Conservation (phyloP, 2,888 invertebrate genomes). For the Malthinus seriepunctatus region DNA sequence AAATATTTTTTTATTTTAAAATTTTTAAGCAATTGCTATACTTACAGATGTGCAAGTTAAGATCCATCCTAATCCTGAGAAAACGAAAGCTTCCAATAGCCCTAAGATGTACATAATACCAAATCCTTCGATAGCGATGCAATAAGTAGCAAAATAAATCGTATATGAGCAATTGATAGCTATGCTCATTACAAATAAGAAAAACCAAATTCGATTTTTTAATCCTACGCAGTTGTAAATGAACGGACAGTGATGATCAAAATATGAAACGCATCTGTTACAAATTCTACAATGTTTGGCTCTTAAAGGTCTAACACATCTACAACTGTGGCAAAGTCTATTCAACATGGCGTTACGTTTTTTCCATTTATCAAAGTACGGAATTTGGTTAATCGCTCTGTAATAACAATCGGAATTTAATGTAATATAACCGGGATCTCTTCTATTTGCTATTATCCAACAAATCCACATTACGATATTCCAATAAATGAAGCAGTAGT, state of each 20-base stretch:
- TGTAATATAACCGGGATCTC: constrained; percentile 88
- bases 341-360: constrained; percentile 81
- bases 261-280: constrained; percentile 77
- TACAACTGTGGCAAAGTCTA: constrained; percentile 86
- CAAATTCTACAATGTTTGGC: constrained; percentile 93
- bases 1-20: constrained; percentile 5
- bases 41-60: constrained; percentile 86
- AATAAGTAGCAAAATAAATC: constrained; percentile 86
- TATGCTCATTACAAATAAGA: constrained; percentile 84
- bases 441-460: constrained; percentile 86
- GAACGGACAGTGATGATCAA: constrained; percentile 95
- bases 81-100: constrained; percentile 78
- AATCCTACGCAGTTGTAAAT: constrained; percentile 94
- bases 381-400: constrained; percentile 87
- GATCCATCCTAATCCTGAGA: constrained; percentile 86
- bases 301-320: constrained; percentile 82
- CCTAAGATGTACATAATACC: constrained; percentile 84
- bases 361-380: constrained; percentile 91
- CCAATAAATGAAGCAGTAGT: constrained; percentile 89
- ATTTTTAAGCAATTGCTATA: constrained; percentile 18
- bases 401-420: constrained; percentile 90
- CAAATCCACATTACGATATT: constrained; percentile 93
- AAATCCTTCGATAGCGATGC: constrained; percentile 82
- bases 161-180: constrained; percentile 87
- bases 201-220: constrained; percentile 92